Conservation (phyloP, 1,140 invertebrate genomes). For the Adelges cooleyi region DNA sequence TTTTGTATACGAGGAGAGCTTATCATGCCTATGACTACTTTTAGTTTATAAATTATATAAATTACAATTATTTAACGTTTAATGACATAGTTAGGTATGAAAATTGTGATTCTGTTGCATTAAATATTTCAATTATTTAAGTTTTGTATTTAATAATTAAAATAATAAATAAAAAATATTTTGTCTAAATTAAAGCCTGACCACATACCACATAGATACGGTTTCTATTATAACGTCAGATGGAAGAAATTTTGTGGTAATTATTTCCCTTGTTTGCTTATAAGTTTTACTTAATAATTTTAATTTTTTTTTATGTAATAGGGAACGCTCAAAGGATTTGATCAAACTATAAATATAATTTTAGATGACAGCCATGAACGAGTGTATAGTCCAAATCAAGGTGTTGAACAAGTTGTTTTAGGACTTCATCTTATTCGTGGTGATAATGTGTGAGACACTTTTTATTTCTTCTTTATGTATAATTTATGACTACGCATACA, state of each 20-base stretch:
- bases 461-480: too few relatives aligned
- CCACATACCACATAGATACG: conserved; percentile 49
- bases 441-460: conserved; percentile 76
- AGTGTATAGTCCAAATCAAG: conserved; percentile 82
- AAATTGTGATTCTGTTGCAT: too few relatives aligned
- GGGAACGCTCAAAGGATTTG: conserved; percentile 83
- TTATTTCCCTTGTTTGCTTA: conserved; percentile 36
- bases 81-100: too few relatives aligned
- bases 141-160: too few relatives aligned
- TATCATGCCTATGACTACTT: too few relatives aligned
- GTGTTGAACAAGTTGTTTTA: conserved; percentile 91
- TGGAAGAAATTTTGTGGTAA: conserved; percentile 89
- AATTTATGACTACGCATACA: too few relatives aligned
- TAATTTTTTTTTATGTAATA: conserved; percentile 40
- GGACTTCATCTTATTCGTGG: conserved; percentile 94
- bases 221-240: conserved; percentile 90
- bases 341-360: conserved; percentile 97
- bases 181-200: too few relatives aligned
- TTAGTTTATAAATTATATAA: too few relatives aligned
- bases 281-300: conserved; percentile 26
- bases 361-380: conserved; percentile 95
- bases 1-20: too few relatives aligned
- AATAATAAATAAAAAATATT: too few relatives aligned
- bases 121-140: too few relatives aligned
- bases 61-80: too few relatives aligned